Percentiles rank a stretch among this genome's conserved stretches.
Conservation (phyloP, 2,113 vertebrate genomes). For the Sander vitreus region DNA sequence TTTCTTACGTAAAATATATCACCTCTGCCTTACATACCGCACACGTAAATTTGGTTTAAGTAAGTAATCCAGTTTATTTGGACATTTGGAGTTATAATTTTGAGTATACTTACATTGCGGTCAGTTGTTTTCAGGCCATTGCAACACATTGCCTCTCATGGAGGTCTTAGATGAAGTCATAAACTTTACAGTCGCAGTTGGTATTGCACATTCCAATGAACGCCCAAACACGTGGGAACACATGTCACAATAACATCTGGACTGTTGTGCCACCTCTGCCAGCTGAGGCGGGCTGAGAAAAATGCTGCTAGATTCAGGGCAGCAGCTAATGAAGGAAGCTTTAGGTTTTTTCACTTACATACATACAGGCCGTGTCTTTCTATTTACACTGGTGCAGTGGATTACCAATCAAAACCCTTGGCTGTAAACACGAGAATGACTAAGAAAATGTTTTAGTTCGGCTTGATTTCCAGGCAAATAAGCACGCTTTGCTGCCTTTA, state of each 20-base stretch:
- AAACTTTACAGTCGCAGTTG: slow-evolving; percentile 37
- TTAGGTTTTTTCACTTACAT: slow-evolving; percentile 23
- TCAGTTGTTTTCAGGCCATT: slow-evolving; percentile 46
- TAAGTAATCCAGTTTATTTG: slow-evolving; percentile 30
- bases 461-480: slow-evolving; percentile 72
- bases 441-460: slow-evolving; percentile 71
- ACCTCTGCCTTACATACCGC: neutral
- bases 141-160: slow-evolving; percentile 45
- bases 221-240: slow-evolving; percentile 52
- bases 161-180: slow-evolving; percentile 53
- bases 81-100: slow-evolving; percentile 40
- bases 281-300: slow-evolving; percentile 12
- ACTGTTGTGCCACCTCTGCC: slow-evolving; percentile 41
- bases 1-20: neutral
- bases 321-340: slow-evolving; percentile 10
- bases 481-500: slow-evolving; percentile 38
- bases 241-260: slow-evolving; percentile 67
- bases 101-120: slow-evolving; percentile 36
- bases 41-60: slow-evolving; percentile 2
- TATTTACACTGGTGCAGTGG: slow-evolving; percentile 25
- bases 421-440: slow-evolving; percentile 56
- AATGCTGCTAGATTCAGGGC: neutral
- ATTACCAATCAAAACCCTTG: slow-evolving; percentile 39
- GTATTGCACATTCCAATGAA: slow-evolving; percentile 43
- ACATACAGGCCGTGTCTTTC: neutral